phyloP scores from a whole-genome alignment of 2,888 invertebrate species.

The Drosophila pseudotakahashii region DNA sequence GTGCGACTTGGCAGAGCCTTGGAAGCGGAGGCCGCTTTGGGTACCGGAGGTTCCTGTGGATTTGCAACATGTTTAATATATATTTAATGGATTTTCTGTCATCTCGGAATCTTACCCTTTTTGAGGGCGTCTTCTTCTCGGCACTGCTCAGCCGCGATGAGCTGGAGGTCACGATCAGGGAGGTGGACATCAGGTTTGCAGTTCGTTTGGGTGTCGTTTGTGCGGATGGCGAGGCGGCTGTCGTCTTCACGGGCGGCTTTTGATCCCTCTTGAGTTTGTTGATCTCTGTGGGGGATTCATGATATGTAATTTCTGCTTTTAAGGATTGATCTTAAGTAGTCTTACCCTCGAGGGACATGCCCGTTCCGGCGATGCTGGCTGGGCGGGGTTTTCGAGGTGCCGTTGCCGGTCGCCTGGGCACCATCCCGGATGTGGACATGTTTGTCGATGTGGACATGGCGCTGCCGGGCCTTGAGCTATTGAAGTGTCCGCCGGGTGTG shows the following conservation, averaged over 20 bases:
- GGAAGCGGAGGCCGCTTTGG: conserved; percentile 68
- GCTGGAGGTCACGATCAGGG: conserved; percentile 81
- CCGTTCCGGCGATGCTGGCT: conserved; percentile 93
- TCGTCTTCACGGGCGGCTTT: conserved; percentile 85
- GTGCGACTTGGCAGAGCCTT: conserved; percentile 66
- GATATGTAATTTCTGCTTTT: neutral
- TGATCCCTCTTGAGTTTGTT: conserved; percentile 84
- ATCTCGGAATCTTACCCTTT: conserved; percentile 74
- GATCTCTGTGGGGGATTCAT: conserved; percentile 65
- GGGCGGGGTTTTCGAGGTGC: conserved; percentile 90
- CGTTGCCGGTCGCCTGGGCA: conserved; percentile 87
- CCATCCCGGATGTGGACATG: conserved; percentile 86
- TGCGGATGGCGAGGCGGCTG: conserved; percentile 75
- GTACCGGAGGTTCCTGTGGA: conserved; percentile 66
- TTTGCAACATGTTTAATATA: neutral
- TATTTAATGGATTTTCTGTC: neutral
- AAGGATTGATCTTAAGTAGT: neutral
- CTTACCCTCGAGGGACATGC: conserved; percentile 87
- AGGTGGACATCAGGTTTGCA: conserved; percentile 82
- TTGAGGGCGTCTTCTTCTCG: conserved; percentile 81
- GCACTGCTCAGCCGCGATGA: conserved; percentile 80
- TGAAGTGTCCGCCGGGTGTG: conserved; percentile 87
- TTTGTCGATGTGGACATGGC: conserved; percentile 91
- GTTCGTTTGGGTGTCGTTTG: conserved; percentile 85
- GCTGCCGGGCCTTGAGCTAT: conserved; percentile 93